Percentiles rank a stretch among this genome's conserved stretches.
These are phyloP conservation scores for Moxostoma hubbsi DNA, from an alignment of 2,797 vertebrate genomes.

Conservation along the genomic window DNA sequence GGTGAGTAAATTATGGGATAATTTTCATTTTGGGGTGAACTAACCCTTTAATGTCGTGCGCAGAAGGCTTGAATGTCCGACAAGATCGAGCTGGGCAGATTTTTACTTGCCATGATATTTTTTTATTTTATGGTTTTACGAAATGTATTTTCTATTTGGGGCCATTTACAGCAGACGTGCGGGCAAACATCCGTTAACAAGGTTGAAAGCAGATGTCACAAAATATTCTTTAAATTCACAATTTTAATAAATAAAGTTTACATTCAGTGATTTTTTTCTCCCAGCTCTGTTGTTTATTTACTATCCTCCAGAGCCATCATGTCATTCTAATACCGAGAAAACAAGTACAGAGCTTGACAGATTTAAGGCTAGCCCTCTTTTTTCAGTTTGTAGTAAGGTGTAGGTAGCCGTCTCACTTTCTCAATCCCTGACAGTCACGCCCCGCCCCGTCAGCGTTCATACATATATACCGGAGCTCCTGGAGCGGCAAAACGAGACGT, in stretches of 20 bases:
- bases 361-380: background rate
- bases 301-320: too few relatives aligned
- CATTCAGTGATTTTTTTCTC: background rate
- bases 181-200: background rate
- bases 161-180: background rate
- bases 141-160: background rate
- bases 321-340: background rate
- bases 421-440: conserved; percentile 68
- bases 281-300: background rate
- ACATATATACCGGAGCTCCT: conserved; percentile 70
- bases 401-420: conserved; percentile 69
- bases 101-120: background rate
- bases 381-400: conserved; percentile 50
- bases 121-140: background rate
- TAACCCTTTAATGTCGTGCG: too few relatives aligned
- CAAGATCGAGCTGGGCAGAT: conserved; percentile 8
- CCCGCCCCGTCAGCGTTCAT: conserved; percentile 68
- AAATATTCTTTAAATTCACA: background rate
- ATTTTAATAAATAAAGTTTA: background rate
- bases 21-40: too few relatives aligned
- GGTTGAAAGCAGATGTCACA: too few relatives aligned
- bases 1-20: too few relatives aligned
- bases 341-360: background rate
- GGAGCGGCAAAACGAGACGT: conserved; percentile 59
- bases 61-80: conserved; percentile 7